phyloP scores from a whole-genome alignment of 1,140 invertebrate genomes.

The Scaptomyza graminum region DNA sequence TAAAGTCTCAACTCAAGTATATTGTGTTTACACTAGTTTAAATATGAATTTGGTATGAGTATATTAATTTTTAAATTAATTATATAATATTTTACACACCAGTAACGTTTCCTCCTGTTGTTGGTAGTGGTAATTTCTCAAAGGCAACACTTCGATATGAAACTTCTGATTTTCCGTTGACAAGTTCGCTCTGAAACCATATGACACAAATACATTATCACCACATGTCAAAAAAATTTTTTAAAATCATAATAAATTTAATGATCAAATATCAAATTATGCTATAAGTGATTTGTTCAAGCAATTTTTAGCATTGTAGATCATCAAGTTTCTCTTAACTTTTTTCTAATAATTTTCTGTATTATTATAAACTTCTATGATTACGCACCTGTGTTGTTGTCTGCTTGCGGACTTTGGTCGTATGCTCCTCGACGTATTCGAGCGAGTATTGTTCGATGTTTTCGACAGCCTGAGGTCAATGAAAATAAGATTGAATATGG shows the following conservation, averaged over 20 bases:
- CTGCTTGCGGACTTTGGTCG: slow-evolving; percentile 74
- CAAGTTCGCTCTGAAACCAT: slow-evolving; percentile 57
- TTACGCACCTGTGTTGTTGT: slow-evolving; percentile 73
- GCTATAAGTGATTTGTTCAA: too few relatives aligned
- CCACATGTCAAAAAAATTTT: too few relatives aligned
- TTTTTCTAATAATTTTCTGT: not conserved
- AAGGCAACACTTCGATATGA: slow-evolving; percentile 87
- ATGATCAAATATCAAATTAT: not conserved
- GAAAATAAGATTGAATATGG: slow-evolving; percentile 61
- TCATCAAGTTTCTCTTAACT: too few relatives aligned
- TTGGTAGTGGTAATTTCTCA: slow-evolving; percentile 89
- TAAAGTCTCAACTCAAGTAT: too few relatives aligned
- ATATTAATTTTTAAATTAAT: not conserved
- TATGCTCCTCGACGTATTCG: slow-evolving; percentile 81
- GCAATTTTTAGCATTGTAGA: too few relatives aligned
- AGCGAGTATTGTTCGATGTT: slow-evolving; percentile 78
- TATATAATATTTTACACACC: slow-evolving; percentile 84
- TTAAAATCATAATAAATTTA: too few relatives aligned
- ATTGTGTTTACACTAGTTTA: too few relatives aligned
- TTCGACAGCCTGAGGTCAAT: slow-evolving; percentile 83
- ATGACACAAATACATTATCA: too few relatives aligned
- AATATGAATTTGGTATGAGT: too few relatives aligned
- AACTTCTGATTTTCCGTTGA: slow-evolving; percentile 79
- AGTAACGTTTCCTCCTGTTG: slow-evolving; percentile 89
- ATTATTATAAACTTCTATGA: not conserved